phyloP scores from a whole-genome alignment of 2,113 vertebrate species.

The Myocastor coypus region DNA sequence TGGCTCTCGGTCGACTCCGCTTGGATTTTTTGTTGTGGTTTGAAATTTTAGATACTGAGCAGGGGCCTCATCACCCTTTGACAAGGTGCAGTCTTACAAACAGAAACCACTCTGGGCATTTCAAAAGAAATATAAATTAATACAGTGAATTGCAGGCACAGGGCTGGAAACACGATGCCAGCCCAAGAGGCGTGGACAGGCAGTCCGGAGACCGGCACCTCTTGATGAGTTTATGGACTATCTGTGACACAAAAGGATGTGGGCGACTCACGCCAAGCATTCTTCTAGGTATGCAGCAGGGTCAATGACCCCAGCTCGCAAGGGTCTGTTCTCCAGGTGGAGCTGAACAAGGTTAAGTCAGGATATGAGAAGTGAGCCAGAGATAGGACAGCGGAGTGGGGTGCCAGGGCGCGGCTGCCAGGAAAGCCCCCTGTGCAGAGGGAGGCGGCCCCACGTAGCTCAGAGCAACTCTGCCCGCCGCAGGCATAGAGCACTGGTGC shows the following conservation, averaged over 20 bases:
- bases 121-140: not conserved
- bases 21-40: not conserved
- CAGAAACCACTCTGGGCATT: not conserved
- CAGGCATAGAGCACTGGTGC: not conserved
- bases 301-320: not conserved
- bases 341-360: not conserved
- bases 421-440: not conserved
- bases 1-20: too few species aligned
- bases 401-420: not conserved
- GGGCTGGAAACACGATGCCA: not conserved
- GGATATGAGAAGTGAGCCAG: not conserved
- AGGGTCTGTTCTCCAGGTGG: not conserved
- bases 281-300: not conserved
- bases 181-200: too few species aligned
- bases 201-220: not conserved
- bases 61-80: not conserved
- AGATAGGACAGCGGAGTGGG: not conserved
- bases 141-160: not conserved
- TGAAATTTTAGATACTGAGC: not conserved
- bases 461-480: not conserved
- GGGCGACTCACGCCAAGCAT: not conserved
- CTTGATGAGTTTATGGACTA: not conserved
- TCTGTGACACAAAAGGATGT: not conserved
- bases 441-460: not conserved
- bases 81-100: not conserved